Evolutionary conservation across 2,113 vertebrate genomes (phyloP).

Genomic region (Cyrtonyx montezumae): DNA sequence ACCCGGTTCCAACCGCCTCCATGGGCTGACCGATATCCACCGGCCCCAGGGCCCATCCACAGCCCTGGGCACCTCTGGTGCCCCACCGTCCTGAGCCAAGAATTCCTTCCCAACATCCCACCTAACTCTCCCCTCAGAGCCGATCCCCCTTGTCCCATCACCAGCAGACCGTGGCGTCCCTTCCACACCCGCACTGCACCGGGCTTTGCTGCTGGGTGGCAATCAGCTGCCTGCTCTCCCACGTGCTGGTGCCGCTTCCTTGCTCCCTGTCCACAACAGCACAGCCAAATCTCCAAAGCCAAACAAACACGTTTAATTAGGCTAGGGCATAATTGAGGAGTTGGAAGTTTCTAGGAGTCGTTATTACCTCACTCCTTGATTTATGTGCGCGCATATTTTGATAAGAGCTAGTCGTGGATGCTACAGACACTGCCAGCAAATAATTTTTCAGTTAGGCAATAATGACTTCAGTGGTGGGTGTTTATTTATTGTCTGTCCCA

Average conservation of each 20-base stretch:
- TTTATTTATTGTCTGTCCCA: slow-evolving; percentile 75
- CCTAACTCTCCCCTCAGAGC: too few relatives aligned
- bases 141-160: too few relatives aligned
- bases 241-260: background rate
- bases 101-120: too few relatives aligned
- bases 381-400: slow-evolving; percentile 65
- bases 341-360: slow-evolving; percentile 58
- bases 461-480: slow-evolving; percentile 74
- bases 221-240: background rate
- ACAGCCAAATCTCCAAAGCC: slow-evolving; percentile 16
- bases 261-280: background rate
- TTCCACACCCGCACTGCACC: background rate
- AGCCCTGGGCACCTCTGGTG: too few relatives aligned
- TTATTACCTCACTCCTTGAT: slow-evolving; percentile 68
- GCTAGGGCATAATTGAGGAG: slow-evolving; percentile 43
- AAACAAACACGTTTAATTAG: slow-evolving; percentile 47
- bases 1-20: too few relatives aligned
- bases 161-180: background rate
- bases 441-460: slow-evolving; percentile 75
- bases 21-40: too few relatives aligned
- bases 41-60: too few relatives aligned
- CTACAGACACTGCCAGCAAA: slow-evolving; percentile 72
- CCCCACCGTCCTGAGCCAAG: too few relatives aligned
- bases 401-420: slow-evolving; percentile 70
- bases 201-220: rapidly evolving